Base-by-base conservation (phyloP, 2,888 invertebrate species). In the Teinopalpus imperialis region DNA sequence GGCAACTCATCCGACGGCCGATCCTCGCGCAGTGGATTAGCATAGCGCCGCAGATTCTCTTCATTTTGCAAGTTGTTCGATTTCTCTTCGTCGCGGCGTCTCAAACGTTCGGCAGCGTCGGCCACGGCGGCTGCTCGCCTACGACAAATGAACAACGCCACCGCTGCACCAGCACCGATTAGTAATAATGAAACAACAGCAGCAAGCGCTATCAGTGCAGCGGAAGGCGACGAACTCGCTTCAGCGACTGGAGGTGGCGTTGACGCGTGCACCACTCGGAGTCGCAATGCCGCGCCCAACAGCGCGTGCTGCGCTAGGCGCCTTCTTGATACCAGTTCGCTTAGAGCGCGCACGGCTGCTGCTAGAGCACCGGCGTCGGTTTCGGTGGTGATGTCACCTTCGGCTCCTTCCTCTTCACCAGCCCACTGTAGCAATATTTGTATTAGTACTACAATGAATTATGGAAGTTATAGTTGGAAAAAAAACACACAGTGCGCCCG, bases 41-140 rank as follows among this genome's bases (percentile, higher is more conserved):
- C 93, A 78, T 94, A 95, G 53, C 96, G 91, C 40, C 96, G 91
- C 47, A 97, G 88, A 72, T 96, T 97, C 78, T 97, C 97, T 71
- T 96, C 96, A 75, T 96, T 97, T 80, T 97, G 97, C 47, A 96
- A 81, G 77, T 97, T 97, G 77, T 97, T 97, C 1, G 96, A 95
- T 74, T 96, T 96, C 68, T 96, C 96, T 68, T 96, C 95, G 68
- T 95, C 94, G 66, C 94, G 92, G 63, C 92, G 91, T 24, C 87
- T 81, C 56, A 91, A 79, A 54, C 91, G 92, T 74, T 91, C 91
- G 48, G 87, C 91, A 66, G 91, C 93, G 47, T 87, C 65, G 29
- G 66, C 68, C 8, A 59, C 63, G 37, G 78, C 71, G 12, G 74
- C 66, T 5, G 71, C 65, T 4, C 72, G 69, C 50, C 66, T 9